Percentiles rank a stretch among this genome's conserved stretches.
Conservation (phyloP, 1,140 invertebrate species). For the Odontomachus brunneus region DNA sequence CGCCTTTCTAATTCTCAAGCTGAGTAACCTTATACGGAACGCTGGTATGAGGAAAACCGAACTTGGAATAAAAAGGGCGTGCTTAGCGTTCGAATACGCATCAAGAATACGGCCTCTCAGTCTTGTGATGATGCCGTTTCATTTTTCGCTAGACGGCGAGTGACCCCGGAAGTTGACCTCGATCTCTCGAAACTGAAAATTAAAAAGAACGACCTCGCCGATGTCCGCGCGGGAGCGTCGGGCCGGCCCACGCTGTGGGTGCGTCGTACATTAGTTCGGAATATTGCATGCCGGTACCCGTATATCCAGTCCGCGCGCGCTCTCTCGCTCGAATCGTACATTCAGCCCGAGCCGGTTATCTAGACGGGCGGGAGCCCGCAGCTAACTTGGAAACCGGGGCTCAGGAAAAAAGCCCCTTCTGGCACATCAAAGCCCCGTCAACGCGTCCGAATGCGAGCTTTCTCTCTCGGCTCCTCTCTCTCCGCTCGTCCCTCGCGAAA, state of each 20-base stretch:
- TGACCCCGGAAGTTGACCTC: constrained; percentile 31
- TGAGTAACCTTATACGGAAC: too few relatives aligned
- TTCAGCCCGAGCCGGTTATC: constrained; percentile 81
- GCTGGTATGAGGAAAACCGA: too few relatives aligned
- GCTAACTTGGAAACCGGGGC: constrained; percentile 74
- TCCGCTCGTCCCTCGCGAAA: background rate
- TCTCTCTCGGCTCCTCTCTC: background rate
- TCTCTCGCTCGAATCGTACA: constrained; percentile 78
- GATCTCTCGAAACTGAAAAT: constrained; percentile 51
- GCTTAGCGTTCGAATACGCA: too few relatives aligned
- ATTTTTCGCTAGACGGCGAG: background rate
- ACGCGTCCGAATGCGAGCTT: constrained; percentile 29
- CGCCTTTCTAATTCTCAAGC: too few relatives aligned
- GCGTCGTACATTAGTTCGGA: constrained; percentile 77
- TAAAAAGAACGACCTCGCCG: constrained; percentile 53
- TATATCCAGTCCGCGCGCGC: constrained; percentile 75
- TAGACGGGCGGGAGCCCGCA: constrained; percentile 80
- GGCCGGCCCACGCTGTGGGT: constrained; percentile 64
- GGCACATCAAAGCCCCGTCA: constrained; percentile 65
- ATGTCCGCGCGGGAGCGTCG: constrained; percentile 40
- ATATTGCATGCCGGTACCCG: constrained; percentile 82
- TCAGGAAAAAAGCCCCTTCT: constrained; percentile 71
- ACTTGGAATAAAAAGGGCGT: too few relatives aligned
- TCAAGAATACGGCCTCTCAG: too few relatives aligned
- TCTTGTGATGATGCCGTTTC: too few relatives aligned